Evolutionary conservation across 2,888 invertebrate genomes (phyloP), one percentile per base, ranked within the genome.

Genomic region (Acleris holmiana): DNA sequence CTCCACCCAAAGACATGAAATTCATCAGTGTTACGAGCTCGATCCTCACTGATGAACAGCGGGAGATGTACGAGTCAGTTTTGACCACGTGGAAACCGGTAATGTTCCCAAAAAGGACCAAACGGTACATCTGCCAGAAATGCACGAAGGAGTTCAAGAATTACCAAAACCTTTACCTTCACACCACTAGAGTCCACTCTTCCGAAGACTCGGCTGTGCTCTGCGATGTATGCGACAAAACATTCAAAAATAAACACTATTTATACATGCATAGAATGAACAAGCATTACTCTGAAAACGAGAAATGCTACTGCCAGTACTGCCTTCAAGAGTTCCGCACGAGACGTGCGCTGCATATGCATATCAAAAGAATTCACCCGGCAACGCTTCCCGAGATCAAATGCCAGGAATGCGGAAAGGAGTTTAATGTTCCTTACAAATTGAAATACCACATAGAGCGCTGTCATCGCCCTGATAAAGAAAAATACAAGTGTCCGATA

Each of bases 241-340:
- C 88, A 0, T 92, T 91, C 67, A 92, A 92, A 55, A 91, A 92
- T 46, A 92, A 92, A 67, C 91, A 92, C 67, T 92, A 92, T 61
- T 40, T 92, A 1, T 92, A 92, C 73, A 92, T 92, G 91, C 91
- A 92, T 66, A 68, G 90, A 2, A 92, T 91, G 91, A 92, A 92
- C 44, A 91, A 91, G 8, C 91, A 92, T 62, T 91, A 91, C n/a
- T 91, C 91, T 0, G 91, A 91, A 17, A 71, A 82, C 0, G 90
- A 91, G 69, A 89, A 90, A 40, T 88, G 90, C 51, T 89, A 81
- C 67, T 92, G 91, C 47, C 89, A 92, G 53, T 88, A 87, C 62
- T 92, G 91, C 44, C 73, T 91, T 0, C 91, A 91, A 69, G 90
- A 91, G 59, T 92, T 91, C 41, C 70, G 90, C 1, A 92, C 91